These are phyloP conservation scores for Zophobas morio DNA, from an alignment of 1,140 invertebrate genomes.

Conservation along the genomic window DNA sequence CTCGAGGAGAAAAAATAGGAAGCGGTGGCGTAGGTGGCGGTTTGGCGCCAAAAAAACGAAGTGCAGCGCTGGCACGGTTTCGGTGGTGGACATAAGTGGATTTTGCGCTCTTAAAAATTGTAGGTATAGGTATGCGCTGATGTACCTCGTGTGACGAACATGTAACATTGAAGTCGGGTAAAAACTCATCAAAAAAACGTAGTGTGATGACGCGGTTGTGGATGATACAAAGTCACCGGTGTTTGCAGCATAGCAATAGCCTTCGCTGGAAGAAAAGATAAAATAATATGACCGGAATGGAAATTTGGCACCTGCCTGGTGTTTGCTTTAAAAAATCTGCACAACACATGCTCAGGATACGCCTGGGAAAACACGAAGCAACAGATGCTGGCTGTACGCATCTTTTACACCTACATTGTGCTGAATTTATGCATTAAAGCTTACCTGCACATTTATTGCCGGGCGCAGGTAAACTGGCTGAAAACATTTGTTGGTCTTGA, in stretches of 20 bases:
- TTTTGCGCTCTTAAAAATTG: too few species aligned
- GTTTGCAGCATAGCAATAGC: too few species aligned
- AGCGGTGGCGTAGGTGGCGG: neutral
- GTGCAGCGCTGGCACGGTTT: too few species aligned
- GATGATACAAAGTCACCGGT: too few species aligned
- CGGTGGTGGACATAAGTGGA: too few species aligned
- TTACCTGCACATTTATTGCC: constrained; percentile 50
- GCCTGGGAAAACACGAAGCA: constrained; percentile 46
- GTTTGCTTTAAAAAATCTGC: constrained; percentile 51
- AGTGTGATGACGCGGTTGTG: too few species aligned
- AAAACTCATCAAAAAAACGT: too few species aligned
- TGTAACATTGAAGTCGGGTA: too few species aligned
- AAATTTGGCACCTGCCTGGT: constrained; percentile 48
- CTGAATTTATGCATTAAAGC: constrained; percentile 47
- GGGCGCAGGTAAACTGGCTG: constrained; percentile 47
- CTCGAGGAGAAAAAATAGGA: constrained; percentile 18
- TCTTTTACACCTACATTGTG: constrained; percentile 49
- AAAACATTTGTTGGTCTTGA: neutral
- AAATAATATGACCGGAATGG: constrained; percentile 38
- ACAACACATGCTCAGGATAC: constrained; percentile 47
- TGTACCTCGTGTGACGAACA: too few species aligned
- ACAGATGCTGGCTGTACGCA: constrained; percentile 48
- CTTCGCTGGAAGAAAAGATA: neutral
- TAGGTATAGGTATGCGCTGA: too few species aligned
- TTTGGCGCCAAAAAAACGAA: too few species aligned